phyloP scores from a whole-genome alignment of 2,888 invertebrate genomes.

The Athripsodes cinereus region DNA sequence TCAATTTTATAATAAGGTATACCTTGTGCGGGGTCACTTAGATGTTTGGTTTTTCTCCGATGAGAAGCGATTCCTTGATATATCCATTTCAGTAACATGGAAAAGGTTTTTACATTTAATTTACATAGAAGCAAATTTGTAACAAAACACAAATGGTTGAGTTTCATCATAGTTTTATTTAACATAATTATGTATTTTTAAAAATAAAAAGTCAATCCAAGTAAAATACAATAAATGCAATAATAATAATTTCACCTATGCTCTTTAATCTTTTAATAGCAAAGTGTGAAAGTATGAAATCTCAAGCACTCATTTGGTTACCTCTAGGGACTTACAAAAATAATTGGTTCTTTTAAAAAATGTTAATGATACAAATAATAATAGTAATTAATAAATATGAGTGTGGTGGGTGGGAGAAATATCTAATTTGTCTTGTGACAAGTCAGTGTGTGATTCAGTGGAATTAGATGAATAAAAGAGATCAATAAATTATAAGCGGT shows the following conservation, averaged over 20 bases:
- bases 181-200: constrained; percentile 22
- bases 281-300: constrained; percentile 18
- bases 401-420: background rate
- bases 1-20: too few relatives aligned
- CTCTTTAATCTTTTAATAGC: background rate
- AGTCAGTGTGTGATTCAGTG: too few relatives aligned
- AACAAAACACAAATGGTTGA: background rate
- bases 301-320: constrained; percentile 8
- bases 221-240: constrained; percentile 24
- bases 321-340: background rate
- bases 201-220: constrained; percentile 19
- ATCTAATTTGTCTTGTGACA: background rate
- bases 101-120: too few relatives aligned
- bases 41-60: too few relatives aligned
- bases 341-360: background rate
- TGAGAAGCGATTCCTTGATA: too few relatives aligned
- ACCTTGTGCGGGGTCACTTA: too few relatives aligned
- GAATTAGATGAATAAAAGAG: background rate
- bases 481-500: background rate
- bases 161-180: constrained; percentile 13
- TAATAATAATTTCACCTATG: constrained; percentile 13
- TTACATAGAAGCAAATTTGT: too few relatives aligned
- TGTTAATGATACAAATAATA: background rate
- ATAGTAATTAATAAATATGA: background rate
- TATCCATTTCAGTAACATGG: too few relatives aligned